A percentile compares a stretch with the other conserved stretches of the same genome.
These are phyloP conservation scores for Papilio dardanus DNA, from an alignment of 1,140 invertebrate genomes.

Conservation along the genomic window DNA sequence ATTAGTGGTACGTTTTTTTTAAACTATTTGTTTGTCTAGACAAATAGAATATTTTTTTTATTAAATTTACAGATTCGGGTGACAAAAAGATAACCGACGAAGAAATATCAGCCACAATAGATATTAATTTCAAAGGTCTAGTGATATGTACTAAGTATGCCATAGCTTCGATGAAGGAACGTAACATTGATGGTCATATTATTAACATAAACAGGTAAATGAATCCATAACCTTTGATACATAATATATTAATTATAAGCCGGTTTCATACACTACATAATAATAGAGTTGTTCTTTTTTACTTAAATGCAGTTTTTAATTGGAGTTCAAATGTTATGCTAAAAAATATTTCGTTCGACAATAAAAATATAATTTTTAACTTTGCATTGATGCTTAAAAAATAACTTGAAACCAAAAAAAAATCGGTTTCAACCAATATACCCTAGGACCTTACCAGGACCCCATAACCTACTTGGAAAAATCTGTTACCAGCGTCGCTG, in stretches of 20 bases:
- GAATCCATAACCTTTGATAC: too few species aligned
- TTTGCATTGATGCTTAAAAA: background rate
- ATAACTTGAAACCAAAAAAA: background rate
- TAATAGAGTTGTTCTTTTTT: too few species aligned
- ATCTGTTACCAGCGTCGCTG: conserved; percentile 70
- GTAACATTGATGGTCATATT: conserved; percentile 86
- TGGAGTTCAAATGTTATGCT: background rate
- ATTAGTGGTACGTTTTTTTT: conserved; percentile 60
- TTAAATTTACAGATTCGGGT: conserved; percentile 59
- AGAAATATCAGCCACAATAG: conserved; percentile 77
- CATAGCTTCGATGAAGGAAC: conserved; percentile 86
- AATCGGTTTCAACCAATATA: background rate
- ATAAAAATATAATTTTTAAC: background rate
- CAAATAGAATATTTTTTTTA: too few species aligned
- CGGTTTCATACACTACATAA: conserved; percentile 10
- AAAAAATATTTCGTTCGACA: background rate
- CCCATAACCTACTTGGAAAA: background rate
- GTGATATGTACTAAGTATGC: conserved; percentile 86
- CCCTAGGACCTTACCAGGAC: background rate
- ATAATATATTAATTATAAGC: background rate
- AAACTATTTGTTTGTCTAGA: background rate
- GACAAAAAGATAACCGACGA: conserved; percentile 70
- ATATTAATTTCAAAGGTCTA: conserved; percentile 88
- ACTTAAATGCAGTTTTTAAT: background rate
- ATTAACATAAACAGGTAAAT: conserved; percentile 87